Base-by-base conservation (phyloP, 2,888 invertebrate genomes). In the Nymphalis polychloros region DNA sequence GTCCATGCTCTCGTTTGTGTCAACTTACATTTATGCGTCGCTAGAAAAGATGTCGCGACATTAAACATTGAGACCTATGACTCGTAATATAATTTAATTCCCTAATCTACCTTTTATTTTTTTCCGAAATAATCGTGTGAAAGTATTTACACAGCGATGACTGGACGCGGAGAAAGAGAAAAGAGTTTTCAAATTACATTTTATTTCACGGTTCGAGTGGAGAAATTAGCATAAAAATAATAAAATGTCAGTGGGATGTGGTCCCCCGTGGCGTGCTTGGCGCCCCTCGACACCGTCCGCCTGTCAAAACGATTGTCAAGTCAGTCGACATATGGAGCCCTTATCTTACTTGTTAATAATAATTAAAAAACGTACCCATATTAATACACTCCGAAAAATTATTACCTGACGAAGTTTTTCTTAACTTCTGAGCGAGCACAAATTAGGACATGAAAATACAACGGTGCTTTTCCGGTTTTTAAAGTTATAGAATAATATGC, bases 171-270 rank as follows among this genome's bases (percentile, higher is more conserved):
- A 52, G 52, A 68, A 65, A 64, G 60, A 59, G 61, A 47, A 63
- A 57, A 60, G 64, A 67, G 66, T 55, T 68, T 71, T 69, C 50
- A 68, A 68, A 71, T 73, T 55, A 73, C 48, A 81, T 84, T 83
- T 81, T 80, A 79, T 82, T 83, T 80, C 77, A 82, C 77, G 81
- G 78, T 76, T 81, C 76, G 78, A 82, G 80, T 78, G 74, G 76
- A 75, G 67, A 76, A 82, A 89, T 89, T 89, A 87, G 82, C 89
- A 89, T 89, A 87, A 88, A 89, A 89, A 89, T 89, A 88, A 87
- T 89, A 89, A 86, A 87, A 84, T 79, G 85, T 84, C 85, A 83
- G 81, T 78, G 78, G 80, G 80, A 82, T 78, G 78, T 76, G 78
- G 84, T 82, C 82, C 82, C 84, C 81, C 71, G 83, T 77, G 83